Evolutionary conservation across 1,140 invertebrate species (phyloP).

Genomic region (Thalassaphorura encarpata): DNA sequence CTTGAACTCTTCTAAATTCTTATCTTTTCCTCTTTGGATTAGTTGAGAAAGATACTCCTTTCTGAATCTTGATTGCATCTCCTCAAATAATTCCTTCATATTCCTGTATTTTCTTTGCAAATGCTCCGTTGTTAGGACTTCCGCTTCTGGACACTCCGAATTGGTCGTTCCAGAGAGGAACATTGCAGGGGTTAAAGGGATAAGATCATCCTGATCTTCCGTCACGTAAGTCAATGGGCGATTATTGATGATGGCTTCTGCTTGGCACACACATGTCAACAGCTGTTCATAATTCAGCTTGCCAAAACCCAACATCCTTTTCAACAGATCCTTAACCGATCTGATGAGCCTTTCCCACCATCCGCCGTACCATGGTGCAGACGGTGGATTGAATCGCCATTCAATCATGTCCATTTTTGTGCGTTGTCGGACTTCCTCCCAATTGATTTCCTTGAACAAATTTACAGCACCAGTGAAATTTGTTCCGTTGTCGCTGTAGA

Average conservation of each 20-base stretch:
- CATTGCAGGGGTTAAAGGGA: conserved; percentile 31
- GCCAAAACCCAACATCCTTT: conserved; percentile 33
- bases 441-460: neutral
- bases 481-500: conserved; percentile 34
- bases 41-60: neutral
- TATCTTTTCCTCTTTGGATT: neutral
- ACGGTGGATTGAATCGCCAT: neutral
- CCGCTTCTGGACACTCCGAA: neutral
- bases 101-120: neutral
- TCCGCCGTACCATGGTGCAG: neutral
- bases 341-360: neutral
- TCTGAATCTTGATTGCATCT: neutral
- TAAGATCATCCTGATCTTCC: conserved; percentile 31
- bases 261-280: conserved; percentile 35
- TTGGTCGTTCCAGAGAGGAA: conserved; percentile 17
- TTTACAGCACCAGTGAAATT: conserved; percentile 25
- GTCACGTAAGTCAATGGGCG: conserved; percentile 36
- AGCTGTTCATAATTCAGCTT: conserved; percentile 35
- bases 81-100: neutral
- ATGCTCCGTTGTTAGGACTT: neutral
- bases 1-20: neutral
- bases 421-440: neutral
- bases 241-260: conserved; percentile 35
- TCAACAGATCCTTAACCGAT: conserved; percentile 27
- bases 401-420: neutral